Conservation (phyloP, 2,888 invertebrate genomes). For the Cremastobaeus sp. region DNA sequence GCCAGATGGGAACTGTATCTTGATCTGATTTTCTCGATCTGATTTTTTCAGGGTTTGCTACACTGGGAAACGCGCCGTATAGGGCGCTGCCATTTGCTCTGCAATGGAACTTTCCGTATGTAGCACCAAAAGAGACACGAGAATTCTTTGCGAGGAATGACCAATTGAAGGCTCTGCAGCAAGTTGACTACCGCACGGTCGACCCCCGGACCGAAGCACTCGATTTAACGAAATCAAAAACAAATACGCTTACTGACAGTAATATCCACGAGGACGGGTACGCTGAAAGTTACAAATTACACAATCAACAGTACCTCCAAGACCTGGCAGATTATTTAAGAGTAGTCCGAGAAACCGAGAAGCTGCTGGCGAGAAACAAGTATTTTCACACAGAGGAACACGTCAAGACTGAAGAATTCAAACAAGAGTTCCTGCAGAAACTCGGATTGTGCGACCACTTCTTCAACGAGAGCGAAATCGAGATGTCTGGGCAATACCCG, state of each 20-base stretch:
- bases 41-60: slow-evolving; percentile 68
- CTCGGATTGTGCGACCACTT: slow-evolving; percentile 4
- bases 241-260: background rate
- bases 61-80: slow-evolving; percentile 71
- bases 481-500: slow-evolving; percentile 76
- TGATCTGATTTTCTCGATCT: no score
- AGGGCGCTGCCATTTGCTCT: slow-evolving; percentile 73
- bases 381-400: background rate
- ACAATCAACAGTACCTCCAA: slow-evolving; percentile 6
- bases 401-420: slow-evolving; percentile 32
- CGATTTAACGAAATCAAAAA: slow-evolving; percentile 50
- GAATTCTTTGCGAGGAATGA: slow-evolving; percentile 37
- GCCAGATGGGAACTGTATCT: no score
- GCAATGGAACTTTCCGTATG: slow-evolving; percentile 70
- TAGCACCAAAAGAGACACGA: slow-evolving; percentile 66
- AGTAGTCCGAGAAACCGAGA: slow-evolving; percentile 12
- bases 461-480: slow-evolving; percentile 9
- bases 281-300: slow-evolving; percentile 6
- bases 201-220: slow-evolving; percentile 36
- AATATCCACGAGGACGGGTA: slow-evolving; percentile 5
- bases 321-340: slow-evolving; percentile 19
- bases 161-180: slow-evolving; percentile 6
- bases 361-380: background rate
- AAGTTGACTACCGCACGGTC: slow-evolving; percentile 3
- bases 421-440: slow-evolving; percentile 16